Percentiles rank a stretch among this genome's conserved stretches.
Evolutionary conservation across 2,113 vertebrate genomes (phyloP).

Genomic region (Alethe castanea): DNA sequence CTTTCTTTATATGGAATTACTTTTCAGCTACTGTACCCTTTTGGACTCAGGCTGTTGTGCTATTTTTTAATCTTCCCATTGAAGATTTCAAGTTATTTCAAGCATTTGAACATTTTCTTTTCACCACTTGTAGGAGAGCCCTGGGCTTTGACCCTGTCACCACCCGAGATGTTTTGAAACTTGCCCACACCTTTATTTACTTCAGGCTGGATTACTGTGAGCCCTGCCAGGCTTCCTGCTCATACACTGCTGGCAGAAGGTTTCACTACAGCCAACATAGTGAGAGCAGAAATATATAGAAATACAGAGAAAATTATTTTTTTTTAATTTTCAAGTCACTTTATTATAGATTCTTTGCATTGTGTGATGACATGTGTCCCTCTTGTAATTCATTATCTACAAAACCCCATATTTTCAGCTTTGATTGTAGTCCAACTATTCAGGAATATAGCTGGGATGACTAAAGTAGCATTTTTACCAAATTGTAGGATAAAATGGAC

Average conservation of each 20-base stretch:
- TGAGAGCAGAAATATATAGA: not conserved
- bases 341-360: not conserved
- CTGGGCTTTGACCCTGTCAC: not conserved
- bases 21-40: not conserved
- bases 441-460: not conserved
- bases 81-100: not conserved
- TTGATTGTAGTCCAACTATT: not conserved
- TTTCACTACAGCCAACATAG: not conserved
- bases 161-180: not conserved
- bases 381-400: not conserved
- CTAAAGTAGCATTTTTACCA: not conserved
- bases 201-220: not conserved
- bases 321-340: not conserved
- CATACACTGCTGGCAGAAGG: not conserved
- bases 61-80: not conserved
- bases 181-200: conserved; percentile 31
- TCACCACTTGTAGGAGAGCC: not conserved
- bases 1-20: conserved; percentile 40
- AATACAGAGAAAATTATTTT: no score
- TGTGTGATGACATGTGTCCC: not conserved
- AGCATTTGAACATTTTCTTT: conserved; percentile 5
- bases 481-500: not conserved
- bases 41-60: not conserved
- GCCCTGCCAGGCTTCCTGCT: not conserved
- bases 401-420: not conserved